A percentile compares a stretch with the other conserved stretches of the same genome.
phyloP scores from a whole-genome alignment of 2,888 invertebrate genomes.

The Heliothis peltigera region DNA sequence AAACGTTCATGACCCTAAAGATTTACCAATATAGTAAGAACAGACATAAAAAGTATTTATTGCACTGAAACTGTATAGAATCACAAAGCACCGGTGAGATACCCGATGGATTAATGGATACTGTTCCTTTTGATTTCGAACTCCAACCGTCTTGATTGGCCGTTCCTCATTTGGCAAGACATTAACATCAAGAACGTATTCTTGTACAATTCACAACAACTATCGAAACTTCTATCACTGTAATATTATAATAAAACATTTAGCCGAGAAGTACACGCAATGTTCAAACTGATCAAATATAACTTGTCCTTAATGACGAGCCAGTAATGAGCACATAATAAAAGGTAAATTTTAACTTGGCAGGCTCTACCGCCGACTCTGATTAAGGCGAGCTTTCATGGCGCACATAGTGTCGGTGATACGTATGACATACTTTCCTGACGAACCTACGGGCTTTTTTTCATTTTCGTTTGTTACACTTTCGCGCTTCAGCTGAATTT shows the following conservation, averaged over 20 bases:
- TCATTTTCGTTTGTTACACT: conserved; percentile 59
- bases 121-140: not conserved
- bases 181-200: too few relatives aligned
- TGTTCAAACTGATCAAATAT: not conserved
- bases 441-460: conserved; percentile 58
- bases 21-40: not conserved
- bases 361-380: conserved; percentile 56
- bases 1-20: not conserved
- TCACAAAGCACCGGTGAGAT: not conserved
- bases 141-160: not conserved
- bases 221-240: not conserved
- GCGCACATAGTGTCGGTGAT: conserved; percentile 65
- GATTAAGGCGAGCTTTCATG: conserved; percentile 77
- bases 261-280: too few relatives aligned
- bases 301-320: conserved; percentile 26
- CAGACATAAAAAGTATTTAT: not conserved
- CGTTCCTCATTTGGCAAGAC: not conserved
- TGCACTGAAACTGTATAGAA: not conserved
- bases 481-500: conserved; percentile 14
- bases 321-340: conserved; percentile 46
- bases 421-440: conserved; percentile 80
- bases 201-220: too few relatives aligned
- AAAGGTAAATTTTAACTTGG: conserved; percentile 49
- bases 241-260: not conserved
- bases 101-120: not conserved